A percentile compares a stretch with the other conserved stretches of the same genome.
phyloP scores from a whole-genome alignment of 2,113 vertebrate genomes.

The Thinocorus orbignyianus region DNA sequence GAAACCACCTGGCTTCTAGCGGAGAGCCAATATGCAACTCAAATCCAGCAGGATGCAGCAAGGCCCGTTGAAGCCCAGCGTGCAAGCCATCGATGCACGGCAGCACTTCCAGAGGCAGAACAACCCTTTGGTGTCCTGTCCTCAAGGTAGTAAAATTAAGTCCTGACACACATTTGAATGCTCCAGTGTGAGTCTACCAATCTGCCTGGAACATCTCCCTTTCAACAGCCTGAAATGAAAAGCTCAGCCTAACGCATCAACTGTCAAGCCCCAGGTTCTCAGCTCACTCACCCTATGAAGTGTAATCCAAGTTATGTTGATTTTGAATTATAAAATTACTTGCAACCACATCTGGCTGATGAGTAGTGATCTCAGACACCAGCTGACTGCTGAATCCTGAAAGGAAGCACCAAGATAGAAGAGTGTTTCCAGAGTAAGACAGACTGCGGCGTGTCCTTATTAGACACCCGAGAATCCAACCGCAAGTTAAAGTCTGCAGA shows the following conservation, averaged over 20 bases:
- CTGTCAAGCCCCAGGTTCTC: background rate
- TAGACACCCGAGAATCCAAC: background rate
- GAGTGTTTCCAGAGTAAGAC: background rate
- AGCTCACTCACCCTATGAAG: background rate
- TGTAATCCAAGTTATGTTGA: background rate
- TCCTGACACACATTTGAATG: background rate
- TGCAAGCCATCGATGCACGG: fast-evolving
- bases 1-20: fast-evolving
- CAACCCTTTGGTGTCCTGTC: background rate
- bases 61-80: background rate
- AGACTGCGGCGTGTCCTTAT: background rate
- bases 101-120: background rate
- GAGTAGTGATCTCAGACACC: background rate
- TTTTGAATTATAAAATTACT: background rate
- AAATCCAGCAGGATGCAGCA: background rate
- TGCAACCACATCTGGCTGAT: background rate
- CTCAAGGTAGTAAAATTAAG: fast-evolving
- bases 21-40: background rate
- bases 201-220: background rate
- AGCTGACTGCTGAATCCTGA: background rate
- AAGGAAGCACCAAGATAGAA: background rate
- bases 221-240: background rate
- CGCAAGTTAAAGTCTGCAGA: background rate
- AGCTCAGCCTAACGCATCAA: background rate
- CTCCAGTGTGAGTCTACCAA: background rate